Evolutionary conservation across 2,888 invertebrate species (phyloP).

Genomic region (Dioctria linearis): DNA sequence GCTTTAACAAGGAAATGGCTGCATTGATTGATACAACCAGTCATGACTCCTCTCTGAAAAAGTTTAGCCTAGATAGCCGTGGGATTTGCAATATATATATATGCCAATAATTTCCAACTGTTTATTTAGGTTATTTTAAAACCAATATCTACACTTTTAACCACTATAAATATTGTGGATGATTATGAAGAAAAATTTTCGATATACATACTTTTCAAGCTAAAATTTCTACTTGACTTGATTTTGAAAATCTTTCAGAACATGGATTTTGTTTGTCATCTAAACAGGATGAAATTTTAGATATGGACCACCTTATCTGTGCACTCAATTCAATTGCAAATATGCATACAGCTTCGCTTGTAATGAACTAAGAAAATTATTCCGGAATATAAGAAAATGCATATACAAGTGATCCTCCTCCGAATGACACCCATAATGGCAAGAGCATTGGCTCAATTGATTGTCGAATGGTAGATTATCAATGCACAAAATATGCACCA

Average conservation of each 20-base stretch:
- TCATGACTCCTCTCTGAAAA: no score
- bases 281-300: slow-evolving; percentile 65
- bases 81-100: no score
- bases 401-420: slow-evolving; percentile 64
- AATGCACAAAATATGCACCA: slow-evolving; percentile 78
- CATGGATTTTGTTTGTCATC: slow-evolving; percentile 66
- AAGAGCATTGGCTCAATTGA: slow-evolving; percentile 70
- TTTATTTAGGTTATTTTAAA: no score
- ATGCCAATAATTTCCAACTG: no score
- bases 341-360: slow-evolving; percentile 71
- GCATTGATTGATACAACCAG: no score
- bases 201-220: background rate
- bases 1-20: no score
- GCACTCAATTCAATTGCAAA: slow-evolving; percentile 69
- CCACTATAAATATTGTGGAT: no score
- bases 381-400: slow-evolving; percentile 67
- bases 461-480: slow-evolving; percentile 80
- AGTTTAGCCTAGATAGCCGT: no score
- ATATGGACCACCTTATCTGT: slow-evolving; percentile 69
- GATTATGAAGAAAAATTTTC: no score
- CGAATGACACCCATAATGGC: slow-evolving; percentile 52
- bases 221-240: no score
- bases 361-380: slow-evolving; percentile 63
- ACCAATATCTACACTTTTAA: no score
- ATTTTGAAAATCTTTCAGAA: slow-evolving; percentile 71